Conservation (phyloP, 2,797 vertebrate genomes). For the Tympanoctomys barrerae region DNA sequence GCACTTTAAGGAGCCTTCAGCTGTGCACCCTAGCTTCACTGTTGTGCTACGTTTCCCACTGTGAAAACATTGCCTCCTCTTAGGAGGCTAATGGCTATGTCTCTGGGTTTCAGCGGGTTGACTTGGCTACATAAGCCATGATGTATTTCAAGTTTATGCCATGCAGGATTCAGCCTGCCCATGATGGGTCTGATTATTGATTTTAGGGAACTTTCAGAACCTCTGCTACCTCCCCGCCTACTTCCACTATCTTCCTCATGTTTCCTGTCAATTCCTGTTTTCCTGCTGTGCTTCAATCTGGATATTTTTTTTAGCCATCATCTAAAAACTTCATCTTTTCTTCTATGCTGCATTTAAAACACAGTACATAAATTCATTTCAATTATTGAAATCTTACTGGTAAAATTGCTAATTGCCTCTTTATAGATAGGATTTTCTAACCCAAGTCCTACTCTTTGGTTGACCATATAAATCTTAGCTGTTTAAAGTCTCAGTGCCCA, state of each 20-base stretch:
- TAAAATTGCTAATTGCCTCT: background rate
- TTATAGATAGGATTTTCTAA: background rate
- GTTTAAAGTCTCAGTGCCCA: rapidly evolving
- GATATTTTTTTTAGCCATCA: rapidly evolving
- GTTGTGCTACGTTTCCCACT: background rate
- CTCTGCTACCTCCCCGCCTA: background rate
- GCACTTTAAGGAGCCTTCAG: rapidly evolving
- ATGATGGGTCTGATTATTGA: rapidly evolving
- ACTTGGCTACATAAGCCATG: background rate
- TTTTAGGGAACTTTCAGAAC: background rate
- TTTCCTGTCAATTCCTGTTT: too few species aligned
- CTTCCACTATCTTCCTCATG: rapidly evolving
- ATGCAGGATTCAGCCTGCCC: background rate
- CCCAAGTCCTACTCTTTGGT: background rate
- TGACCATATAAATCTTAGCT: background rate
- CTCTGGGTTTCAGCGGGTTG: too few species aligned
- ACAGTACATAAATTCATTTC: background rate
- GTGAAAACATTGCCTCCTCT: rapidly evolving
- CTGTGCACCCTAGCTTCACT: too few species aligned
- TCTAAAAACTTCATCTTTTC: background rate
- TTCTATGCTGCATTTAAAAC: background rate
- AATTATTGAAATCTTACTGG: background rate
- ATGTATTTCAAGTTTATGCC: background rate
- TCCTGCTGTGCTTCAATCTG: too few species aligned
- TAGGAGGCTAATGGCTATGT: rapidly evolving